Evolutionary conservation across 2,797 vertebrate species (phyloP).

Genomic region (Coluber constrictor): DNA sequence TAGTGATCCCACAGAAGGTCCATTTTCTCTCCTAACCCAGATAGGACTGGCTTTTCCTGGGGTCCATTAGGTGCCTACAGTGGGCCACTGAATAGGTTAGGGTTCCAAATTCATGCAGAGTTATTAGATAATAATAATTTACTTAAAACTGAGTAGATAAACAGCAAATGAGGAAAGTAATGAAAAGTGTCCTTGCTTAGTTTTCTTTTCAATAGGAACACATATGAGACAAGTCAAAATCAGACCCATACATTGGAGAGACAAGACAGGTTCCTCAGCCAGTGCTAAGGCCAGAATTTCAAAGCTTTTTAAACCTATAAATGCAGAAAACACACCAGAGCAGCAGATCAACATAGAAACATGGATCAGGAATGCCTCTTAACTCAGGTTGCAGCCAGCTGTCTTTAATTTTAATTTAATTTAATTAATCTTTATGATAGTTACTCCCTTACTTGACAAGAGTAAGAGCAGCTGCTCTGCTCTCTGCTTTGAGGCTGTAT

Average conservation of each 20-base stretch:
- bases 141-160: background rate
- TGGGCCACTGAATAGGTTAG: background rate
- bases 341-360: background rate
- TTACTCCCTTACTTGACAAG: background rate
- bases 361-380: background rate
- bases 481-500: background rate
- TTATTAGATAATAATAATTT: background rate
- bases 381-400: background rate
- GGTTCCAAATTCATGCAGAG: background rate
- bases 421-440: background rate
- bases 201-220: background rate
- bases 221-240: background rate
- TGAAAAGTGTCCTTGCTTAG: background rate
- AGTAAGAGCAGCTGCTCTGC: background rate
- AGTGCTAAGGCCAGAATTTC: background rate
- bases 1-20: background rate
- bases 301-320: background rate
- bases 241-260: background rate
- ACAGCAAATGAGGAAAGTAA: background rate
- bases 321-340: background rate
- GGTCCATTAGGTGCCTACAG: background rate
- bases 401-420: background rate
- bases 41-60: background rate
- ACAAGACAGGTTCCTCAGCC: background rate
- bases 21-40: background rate